These are phyloP conservation scores for Gymnogyps californianus DNA, from an alignment of 2,113 vertebrate genomes.

Conservation along the genomic window DNA sequence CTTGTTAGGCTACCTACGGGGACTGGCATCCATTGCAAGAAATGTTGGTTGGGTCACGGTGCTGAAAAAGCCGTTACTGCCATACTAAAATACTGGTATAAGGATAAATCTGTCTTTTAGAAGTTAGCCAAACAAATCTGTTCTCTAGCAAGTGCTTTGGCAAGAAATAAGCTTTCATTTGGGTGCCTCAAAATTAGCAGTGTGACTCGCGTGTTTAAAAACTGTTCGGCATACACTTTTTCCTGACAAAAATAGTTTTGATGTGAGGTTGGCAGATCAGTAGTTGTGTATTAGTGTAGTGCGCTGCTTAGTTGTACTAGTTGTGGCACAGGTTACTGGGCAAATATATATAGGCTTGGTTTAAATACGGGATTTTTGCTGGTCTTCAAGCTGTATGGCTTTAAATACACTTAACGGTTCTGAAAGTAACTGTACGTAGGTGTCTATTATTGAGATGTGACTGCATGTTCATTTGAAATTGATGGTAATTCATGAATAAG, in stretches of 20 bases:
- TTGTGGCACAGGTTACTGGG: not conserved
- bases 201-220: not conserved
- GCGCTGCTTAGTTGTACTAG: not conserved
- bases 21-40: not conserved
- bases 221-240: not conserved
- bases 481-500: not conserved
- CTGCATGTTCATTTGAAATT: not conserved
- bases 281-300: not conserved
- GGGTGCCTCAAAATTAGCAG: conserved; percentile 22
- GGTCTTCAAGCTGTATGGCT: not conserved
- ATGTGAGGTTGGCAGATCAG: not conserved
- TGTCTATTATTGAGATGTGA: not conserved
- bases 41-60: not conserved
- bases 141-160: conserved; percentile 35
- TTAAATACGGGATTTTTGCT: not conserved
- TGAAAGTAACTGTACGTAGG: not conserved
- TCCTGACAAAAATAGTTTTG: not conserved
- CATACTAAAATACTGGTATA: not conserved
- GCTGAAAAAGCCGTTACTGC: not conserved
- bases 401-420: not conserved
- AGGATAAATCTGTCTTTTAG: conserved; percentile 32
- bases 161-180: conserved; percentile 49
- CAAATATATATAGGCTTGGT: not conserved
- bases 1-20: not conserved
- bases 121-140: conserved; percentile 59